Conservation (phyloP, 2,113 vertebrate genomes). For the Megaceryle torquata region DNA sequence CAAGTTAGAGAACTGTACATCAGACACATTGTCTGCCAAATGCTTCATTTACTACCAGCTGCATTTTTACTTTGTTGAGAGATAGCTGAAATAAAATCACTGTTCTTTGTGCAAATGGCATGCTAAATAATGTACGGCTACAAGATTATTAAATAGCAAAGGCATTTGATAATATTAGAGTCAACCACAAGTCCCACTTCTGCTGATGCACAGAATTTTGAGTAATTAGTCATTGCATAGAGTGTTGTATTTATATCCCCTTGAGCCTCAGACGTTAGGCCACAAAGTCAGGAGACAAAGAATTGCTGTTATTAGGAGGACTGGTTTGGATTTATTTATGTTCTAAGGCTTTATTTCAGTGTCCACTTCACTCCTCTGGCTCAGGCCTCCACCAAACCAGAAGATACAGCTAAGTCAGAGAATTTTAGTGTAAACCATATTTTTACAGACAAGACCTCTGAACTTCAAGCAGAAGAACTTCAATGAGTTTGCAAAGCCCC, state of each 20-base stretch:
- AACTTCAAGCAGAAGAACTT: slow-evolving; percentile 49
- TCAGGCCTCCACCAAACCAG: slow-evolving; percentile 37
- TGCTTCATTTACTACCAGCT: slow-evolving; percentile 74
- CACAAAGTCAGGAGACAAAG: slow-evolving; percentile 78
- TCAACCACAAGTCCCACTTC: slow-evolving; percentile 77
- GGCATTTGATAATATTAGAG: slow-evolving; percentile 75
- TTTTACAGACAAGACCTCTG: slow-evolving; percentile 48
- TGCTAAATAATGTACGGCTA: slow-evolving; percentile 57
- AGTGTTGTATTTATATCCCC: slow-evolving; percentile 73
- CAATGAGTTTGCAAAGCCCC: slow-evolving; percentile 44
- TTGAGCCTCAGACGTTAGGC: slow-evolving; percentile 76
- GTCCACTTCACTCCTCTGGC: slow-evolving; percentile 58
- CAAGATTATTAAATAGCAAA: slow-evolving; percentile 75
- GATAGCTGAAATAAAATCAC: slow-evolving; percentile 73
- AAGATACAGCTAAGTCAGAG: slow-evolving; percentile 56
- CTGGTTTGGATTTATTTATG: slow-evolving; percentile 71
- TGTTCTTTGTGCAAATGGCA: slow-evolving; percentile 67
- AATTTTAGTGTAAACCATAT: slow-evolving; percentile 63
- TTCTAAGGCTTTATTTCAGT: slow-evolving; percentile 66
- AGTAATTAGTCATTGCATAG: slow-evolving; percentile 76
- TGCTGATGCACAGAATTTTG: slow-evolving; percentile 77
- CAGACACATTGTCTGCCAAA: slow-evolving; percentile 73
- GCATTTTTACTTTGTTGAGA: slow-evolving; percentile 72
- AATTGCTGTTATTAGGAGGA: slow-evolving; percentile 70
- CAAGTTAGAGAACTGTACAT: slow-evolving; percentile 55